These are phyloP conservation scores for Megaustenia siamemsis DNA, from an alignment of 2,888 invertebrate genomes.

Conservation along the genomic window DNA sequence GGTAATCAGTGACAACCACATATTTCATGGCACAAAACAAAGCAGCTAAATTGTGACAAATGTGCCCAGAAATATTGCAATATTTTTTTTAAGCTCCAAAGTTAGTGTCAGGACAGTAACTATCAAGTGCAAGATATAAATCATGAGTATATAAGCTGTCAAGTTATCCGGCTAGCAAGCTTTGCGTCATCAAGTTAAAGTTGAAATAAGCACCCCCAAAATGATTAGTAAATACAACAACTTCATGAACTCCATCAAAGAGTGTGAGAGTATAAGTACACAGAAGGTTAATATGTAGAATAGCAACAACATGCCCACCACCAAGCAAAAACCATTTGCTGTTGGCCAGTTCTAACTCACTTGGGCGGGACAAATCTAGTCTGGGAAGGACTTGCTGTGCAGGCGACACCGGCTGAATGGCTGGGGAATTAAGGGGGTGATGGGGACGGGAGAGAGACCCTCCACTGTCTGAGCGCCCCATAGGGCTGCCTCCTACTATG, in stretches of 20 bases:
- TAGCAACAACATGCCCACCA: constrained; percentile 32
- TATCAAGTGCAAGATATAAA: neutral
- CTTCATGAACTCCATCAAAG: neutral
- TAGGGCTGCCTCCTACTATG: constrained; percentile 28
- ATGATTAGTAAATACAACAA: neutral
- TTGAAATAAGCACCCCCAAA: neutral
- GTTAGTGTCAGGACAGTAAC: neutral
- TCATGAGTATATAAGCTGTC: neutral
- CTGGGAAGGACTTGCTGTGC: constrained; percentile 48
- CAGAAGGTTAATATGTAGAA: constrained; percentile 8
- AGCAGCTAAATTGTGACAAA: too few species aligned
- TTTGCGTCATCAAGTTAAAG: neutral
- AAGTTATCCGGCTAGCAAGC: neutral
- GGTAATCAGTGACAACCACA: too few species aligned
- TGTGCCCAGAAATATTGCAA: too few species aligned
- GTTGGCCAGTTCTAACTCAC: constrained; percentile 48
- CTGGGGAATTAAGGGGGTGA: constrained; percentile 52
- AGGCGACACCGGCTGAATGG: constrained; percentile 52
- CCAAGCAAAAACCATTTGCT: constrained; percentile 24
- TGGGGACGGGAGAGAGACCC: constrained; percentile 48
- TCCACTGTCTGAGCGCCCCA: constrained; percentile 42
- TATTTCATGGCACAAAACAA: too few species aligned
- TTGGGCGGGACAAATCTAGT: constrained; percentile 55
- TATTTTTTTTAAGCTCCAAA: too few species aligned
- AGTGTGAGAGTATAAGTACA: neutral